Evolutionary conservation across 2,113 vertebrate genomes (phyloP).

Genomic region (Sturnira hondurensis): DNA sequence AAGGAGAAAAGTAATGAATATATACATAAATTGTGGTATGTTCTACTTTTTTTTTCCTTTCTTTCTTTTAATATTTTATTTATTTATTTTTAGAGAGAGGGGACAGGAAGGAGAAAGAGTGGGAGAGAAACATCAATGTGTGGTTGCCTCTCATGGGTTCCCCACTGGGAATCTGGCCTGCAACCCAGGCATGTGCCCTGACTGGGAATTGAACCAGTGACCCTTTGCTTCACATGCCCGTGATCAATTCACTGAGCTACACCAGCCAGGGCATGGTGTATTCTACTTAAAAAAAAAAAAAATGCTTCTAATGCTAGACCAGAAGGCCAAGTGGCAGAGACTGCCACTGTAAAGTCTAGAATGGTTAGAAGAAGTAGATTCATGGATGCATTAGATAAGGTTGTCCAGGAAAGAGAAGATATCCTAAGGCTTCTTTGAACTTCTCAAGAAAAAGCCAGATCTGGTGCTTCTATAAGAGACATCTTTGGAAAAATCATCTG

Average conservation of each 20-base stretch:
- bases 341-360: slow-evolving; percentile 91
- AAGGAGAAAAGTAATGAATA: slow-evolving; percentile 91
- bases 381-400: slow-evolving; percentile 85
- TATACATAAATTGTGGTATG: slow-evolving; percentile 94
- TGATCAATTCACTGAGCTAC: too few relatives aligned
- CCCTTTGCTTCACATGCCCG: too few relatives aligned
- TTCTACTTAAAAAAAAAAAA: slow-evolving; percentile 92
- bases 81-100: too few relatives aligned
- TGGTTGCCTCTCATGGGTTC: too few relatives aligned
- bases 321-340: slow-evolving; percentile 87
- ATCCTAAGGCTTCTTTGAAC: slow-evolving; percentile 91
- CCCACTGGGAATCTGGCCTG: too few relatives aligned
- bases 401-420: slow-evolving; percentile 88
- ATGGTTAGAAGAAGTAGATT: slow-evolving; percentile 89
- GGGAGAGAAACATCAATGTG: too few relatives aligned
- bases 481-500: slow-evolving; percentile 86
- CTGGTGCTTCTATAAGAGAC: slow-evolving; percentile 89
- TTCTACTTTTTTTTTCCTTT: too few relatives aligned
- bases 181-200: too few relatives aligned
- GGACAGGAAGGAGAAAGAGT: too few relatives aligned
- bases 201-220: too few relatives aligned
- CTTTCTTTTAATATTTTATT: too few relatives aligned
- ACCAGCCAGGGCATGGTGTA: too few relatives aligned
- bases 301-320: slow-evolving; percentile 91
- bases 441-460: slow-evolving; percentile 86